These are phyloP conservation scores for Nephrotoma appendiculata DNA, from an alignment of 2,888 invertebrate genomes.

Conservation along the genomic window DNA sequence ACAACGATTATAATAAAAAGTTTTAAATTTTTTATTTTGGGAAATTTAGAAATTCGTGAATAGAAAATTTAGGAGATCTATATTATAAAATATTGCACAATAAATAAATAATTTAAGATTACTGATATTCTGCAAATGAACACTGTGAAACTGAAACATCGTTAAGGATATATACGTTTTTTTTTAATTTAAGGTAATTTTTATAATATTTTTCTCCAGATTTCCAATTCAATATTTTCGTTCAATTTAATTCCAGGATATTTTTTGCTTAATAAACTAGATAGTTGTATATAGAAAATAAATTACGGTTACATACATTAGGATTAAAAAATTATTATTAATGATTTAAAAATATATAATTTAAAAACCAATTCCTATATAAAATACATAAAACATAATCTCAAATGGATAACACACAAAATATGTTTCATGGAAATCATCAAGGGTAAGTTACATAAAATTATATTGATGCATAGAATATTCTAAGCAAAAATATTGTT, in stretches of 20 bases:
- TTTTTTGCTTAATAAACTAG: neutral
- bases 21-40: neutral
- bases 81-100: neutral
- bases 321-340: neutral
- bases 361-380: neutral
- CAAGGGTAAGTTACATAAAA: constrained; percentile 29
- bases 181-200: neutral
- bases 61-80: neutral
- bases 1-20: constrained; percentile 1
- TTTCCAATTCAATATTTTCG: neutral
- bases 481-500: constrained; percentile 6
- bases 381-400: constrained; percentile 21
- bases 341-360: neutral
- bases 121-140: constrained; percentile 2
- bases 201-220: neutral
- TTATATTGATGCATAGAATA: constrained; percentile 1
- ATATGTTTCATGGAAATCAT: constrained; percentile 43
- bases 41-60: neutral
- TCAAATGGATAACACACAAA: constrained; percentile 37
- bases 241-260: neutral
- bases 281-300: neutral
- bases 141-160: neutral
- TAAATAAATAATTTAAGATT: neutral
- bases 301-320: neutral
- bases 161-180: neutral